Conservation (phyloP, 2,113 vertebrate species). For the Columba janthina region DNA sequence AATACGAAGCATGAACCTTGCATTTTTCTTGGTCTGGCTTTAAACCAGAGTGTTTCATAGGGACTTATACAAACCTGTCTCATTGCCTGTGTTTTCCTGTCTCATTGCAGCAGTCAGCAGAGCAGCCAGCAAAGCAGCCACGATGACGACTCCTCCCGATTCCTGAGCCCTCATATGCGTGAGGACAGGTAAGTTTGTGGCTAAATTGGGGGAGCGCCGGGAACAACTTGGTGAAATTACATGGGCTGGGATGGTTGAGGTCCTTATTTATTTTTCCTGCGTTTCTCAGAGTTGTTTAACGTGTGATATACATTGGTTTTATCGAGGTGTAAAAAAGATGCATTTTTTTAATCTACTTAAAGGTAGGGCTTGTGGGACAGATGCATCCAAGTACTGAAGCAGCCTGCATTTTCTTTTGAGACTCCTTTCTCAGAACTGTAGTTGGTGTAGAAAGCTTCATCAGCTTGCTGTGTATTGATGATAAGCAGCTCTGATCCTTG, state of each 20-base stretch:
- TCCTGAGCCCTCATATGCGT: slow-evolving; percentile 83
- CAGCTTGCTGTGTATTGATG: not conserved
- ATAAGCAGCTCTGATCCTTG: not conserved
- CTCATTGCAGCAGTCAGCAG: slow-evolving; percentile 81
- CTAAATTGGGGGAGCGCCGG: not conserved
- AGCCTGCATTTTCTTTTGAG: not conserved
- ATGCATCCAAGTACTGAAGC: not conserved
- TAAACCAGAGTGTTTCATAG: not conserved
- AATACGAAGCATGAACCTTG: fast-evolving
- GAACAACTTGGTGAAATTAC: fast-evolving
- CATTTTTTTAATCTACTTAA: fast-evolving
- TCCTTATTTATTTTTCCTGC: fast-evolving
- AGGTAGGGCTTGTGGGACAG: not conserved
- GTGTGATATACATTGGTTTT: fast-evolving
- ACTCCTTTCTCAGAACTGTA: not conserved
- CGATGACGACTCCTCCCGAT: slow-evolving; percentile 84
- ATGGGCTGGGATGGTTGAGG: not conserved
- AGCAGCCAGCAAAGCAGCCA: slow-evolving; percentile 93
- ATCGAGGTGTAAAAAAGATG: fast-evolving
- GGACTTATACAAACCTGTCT: not conserved
- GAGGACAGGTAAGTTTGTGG: slow-evolving; percentile 79
- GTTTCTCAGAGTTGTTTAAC: not conserved
- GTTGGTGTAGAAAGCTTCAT: not conserved
- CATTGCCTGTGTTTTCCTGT: slow-evolving; percentile 4
- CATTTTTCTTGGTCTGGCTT: not conserved